phyloP scores from a whole-genome alignment of 1,140 invertebrate genomes.

The Camponotus floridanus region DNA sequence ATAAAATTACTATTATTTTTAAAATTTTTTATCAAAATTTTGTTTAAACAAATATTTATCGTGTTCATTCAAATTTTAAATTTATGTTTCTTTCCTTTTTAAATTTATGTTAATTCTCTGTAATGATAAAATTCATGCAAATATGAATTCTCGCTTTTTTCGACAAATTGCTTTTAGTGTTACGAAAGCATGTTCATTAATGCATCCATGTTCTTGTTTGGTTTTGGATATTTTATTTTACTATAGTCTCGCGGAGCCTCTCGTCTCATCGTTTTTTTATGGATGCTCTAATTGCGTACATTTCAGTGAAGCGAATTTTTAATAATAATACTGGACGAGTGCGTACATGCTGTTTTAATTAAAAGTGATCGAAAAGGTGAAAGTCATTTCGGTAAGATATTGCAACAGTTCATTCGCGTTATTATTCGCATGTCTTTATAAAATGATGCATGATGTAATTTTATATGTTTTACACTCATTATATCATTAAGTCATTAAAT shows the following conservation, averaged over 20 bases:
- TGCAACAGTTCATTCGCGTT: background rate
- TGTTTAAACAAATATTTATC: background rate
- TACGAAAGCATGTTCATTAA: background rate
- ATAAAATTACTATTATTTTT: background rate
- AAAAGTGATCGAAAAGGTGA: constrained; percentile 30
- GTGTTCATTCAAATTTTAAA: background rate
- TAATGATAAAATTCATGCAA: background rate
- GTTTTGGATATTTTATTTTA: constrained; percentile 29
- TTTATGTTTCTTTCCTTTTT: too few species aligned
- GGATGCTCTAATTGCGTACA: constrained; percentile 26
- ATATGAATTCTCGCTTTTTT: background rate
- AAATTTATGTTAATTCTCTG: background rate
- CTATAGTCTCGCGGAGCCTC: background rate
- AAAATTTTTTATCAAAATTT: background rate
- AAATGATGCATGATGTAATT: background rate
- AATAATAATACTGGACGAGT: constrained; percentile 2
- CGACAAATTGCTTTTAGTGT: constrained; percentile 2
- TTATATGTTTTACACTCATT: background rate
- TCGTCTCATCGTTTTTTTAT: constrained; percentile 1
- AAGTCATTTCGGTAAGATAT: constrained; percentile 19
- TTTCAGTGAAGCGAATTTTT: constrained; percentile 29
- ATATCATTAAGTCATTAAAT: constrained; percentile 17
- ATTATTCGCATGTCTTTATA: constrained; percentile 1
- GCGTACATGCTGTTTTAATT: constrained; percentile 18
- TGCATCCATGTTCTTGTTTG: background rate